A percentile compares a stretch with the other conserved stretches of the same genome.
Evolutionary conservation across 2,113 vertebrate species (phyloP).

Genomic region (Ginglymostoma cirratum): DNA sequence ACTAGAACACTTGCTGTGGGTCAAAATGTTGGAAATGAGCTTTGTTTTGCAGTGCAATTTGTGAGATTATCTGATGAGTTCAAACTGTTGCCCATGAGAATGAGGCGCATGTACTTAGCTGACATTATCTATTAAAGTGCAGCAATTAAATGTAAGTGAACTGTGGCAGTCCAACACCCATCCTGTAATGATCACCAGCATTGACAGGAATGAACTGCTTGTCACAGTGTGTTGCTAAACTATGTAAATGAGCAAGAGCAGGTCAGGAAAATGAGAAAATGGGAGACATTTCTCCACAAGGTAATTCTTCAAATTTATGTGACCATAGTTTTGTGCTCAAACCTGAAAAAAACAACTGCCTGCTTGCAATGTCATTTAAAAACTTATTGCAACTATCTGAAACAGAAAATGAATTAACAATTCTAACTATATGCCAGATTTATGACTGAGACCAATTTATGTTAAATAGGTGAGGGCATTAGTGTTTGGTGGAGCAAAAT

Average conservation of each 20-base stretch:
- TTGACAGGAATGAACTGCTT: background rate
- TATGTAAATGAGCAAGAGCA: background rate
- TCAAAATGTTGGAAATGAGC: background rate
- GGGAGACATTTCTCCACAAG: background rate
- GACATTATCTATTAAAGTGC: background rate
- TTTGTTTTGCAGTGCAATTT: background rate
- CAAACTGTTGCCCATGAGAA: background rate
- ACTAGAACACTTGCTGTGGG: background rate
- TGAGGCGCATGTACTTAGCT: background rate
- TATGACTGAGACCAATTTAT: background rate
- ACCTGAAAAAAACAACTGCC: background rate
- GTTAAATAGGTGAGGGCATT: background rate
- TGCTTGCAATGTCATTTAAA: background rate
- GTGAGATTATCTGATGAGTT: background rate
- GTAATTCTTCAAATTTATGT: background rate
- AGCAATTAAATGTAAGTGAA: background rate
- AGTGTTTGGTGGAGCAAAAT: background rate
- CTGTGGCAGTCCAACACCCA: background rate
- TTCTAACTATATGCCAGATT: background rate
- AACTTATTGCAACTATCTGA: background rate
- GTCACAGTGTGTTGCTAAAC: background rate
- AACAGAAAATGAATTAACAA: background rate
- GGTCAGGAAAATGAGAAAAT: background rate
- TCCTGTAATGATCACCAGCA: background rate
- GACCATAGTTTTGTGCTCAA: background rate